phyloP scores from a whole-genome alignment of 2,113 vertebrate species.

The Neomonachus schauinslandi region DNA sequence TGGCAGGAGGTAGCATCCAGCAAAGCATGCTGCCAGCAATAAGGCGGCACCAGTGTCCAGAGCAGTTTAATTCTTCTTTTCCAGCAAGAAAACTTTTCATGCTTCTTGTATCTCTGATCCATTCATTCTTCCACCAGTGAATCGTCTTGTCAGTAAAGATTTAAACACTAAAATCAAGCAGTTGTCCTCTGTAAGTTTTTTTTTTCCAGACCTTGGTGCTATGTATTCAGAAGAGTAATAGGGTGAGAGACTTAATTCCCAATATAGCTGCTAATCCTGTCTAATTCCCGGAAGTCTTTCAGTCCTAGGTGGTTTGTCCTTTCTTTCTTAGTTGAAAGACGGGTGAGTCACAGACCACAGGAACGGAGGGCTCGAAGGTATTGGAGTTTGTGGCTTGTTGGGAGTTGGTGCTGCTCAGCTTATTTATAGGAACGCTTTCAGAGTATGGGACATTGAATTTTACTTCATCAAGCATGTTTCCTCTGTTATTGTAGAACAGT shows the following conservation, averaged over 20 bases:
- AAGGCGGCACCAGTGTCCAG: neutral
- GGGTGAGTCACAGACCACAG: constrained; percentile 15
- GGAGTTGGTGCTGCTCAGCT: neutral
- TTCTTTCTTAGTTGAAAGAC: constrained; percentile 58
- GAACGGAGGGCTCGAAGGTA: constrained; percentile 74
- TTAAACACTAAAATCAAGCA: constrained; percentile 16
- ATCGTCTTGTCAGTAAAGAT: neutral
- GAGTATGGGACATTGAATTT: neutral
- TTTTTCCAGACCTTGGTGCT: neutral
- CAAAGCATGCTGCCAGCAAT: neutral
- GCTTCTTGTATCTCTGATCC: neutral
- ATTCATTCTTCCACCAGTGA: neutral
- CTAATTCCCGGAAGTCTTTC: constrained; percentile 85
- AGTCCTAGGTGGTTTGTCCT: constrained; percentile 79
- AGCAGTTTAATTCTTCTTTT: neutral
- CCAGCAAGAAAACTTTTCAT: neutral
- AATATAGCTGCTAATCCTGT: constrained; percentile 88
- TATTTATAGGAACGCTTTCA: neutral
- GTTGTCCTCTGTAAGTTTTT: neutral
- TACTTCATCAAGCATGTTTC: neutral
- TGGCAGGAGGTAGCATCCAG: neutral
- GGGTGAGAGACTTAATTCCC: constrained; percentile 88
- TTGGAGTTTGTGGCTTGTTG: neutral
- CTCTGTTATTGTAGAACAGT: neutral
- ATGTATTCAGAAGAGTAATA: constrained; percentile 82